These are phyloP conservation scores for Drosophila ustulata DNA, from an alignment of 2,888 invertebrate species.

Conservation along the genomic window DNA sequence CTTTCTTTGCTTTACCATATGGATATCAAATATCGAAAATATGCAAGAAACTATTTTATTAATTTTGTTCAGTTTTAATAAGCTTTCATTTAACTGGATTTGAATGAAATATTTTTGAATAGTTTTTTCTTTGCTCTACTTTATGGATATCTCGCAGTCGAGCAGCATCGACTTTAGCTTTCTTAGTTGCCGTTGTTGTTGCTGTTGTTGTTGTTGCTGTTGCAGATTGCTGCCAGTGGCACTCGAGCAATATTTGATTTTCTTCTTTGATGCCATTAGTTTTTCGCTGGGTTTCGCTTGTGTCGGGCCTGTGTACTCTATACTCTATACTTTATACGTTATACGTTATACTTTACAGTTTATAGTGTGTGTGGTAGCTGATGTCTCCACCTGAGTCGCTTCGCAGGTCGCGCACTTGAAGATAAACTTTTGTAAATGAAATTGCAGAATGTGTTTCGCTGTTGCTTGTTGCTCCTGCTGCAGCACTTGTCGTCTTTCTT, in stretches of 20 bases:
- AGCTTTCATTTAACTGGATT: too few relatives aligned
- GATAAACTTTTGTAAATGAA: conserved; percentile 81
- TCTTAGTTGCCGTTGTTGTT: conserved; percentile 28
- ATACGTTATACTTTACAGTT: too few relatives aligned
- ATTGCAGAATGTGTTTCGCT: conserved; percentile 68
- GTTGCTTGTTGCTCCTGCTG: conserved; percentile 20
- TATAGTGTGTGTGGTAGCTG: too few relatives aligned
- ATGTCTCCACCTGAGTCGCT: neutral
- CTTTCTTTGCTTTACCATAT: too few relatives aligned
- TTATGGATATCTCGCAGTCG: neutral
- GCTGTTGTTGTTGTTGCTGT: conserved; percentile 36
- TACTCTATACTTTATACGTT: neutral
- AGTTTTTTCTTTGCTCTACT: conserved; percentile 2
- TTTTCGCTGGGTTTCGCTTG: conserved; percentile 45
- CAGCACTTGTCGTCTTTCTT: conserved; percentile 2
- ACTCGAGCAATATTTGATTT: conserved; percentile 80
- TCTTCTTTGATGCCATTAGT: conserved; percentile 80
- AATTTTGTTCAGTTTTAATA: too few relatives aligned
- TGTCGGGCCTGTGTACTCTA: conserved; percentile 8
- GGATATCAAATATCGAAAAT: too few relatives aligned
- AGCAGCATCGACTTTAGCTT: neutral
- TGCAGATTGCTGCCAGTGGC: conserved; percentile 70
- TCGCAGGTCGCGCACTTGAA: conserved; percentile 63
- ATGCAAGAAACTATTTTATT: too few relatives aligned
- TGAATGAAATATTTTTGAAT: too few relatives aligned